phyloP scores from a whole-genome alignment of 2,888 invertebrate species.

The Cancer borealis region DNA sequence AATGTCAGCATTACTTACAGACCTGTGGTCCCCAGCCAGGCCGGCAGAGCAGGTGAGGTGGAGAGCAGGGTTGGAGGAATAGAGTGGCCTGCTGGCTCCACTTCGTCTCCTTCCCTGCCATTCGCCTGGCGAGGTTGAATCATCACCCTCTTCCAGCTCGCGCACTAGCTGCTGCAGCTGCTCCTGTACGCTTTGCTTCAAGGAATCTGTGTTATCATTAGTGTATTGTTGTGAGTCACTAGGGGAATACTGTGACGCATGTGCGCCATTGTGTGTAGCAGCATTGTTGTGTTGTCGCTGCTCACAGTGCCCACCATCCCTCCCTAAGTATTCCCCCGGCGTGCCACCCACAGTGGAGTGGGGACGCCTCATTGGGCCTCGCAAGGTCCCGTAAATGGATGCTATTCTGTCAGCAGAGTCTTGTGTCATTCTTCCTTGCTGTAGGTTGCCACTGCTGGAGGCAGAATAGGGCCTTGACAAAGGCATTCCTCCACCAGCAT shows the following conservation, averaged over 20 bases:
- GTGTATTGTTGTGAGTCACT: conserved; percentile 44
- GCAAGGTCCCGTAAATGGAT: conserved; percentile 71
- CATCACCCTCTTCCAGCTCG: conserved; percentile 74
- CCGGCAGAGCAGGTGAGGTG: background rate
- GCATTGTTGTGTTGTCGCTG: conserved; percentile 58
- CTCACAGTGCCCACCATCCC: conserved; percentile 77
- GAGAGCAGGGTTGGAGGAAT: conserved; percentile 48
- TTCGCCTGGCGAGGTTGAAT: conserved; percentile 18
- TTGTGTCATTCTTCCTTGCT: conserved; percentile 51
- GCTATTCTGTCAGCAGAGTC: conserved; percentile 70
- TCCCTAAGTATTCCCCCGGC: conserved; percentile 77
- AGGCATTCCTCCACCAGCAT: conserved; percentile 65
- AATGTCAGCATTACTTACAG: background rate
- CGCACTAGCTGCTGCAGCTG: conserved; percentile 75
- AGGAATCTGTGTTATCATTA: conserved; percentile 57
- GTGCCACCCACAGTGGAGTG: conserved; percentile 70
- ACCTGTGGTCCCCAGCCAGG: background rate
- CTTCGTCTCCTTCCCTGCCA: background rate
- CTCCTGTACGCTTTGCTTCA: conserved; percentile 71
- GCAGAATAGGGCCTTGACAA: conserved; percentile 66
- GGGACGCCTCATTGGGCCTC: conserved; percentile 65
- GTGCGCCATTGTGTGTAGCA: conserved; percentile 60
- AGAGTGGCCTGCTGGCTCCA: background rate
- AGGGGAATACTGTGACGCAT: conserved; percentile 62
- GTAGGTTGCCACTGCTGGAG: conserved; percentile 46